phyloP scores from a whole-genome alignment of 37 sponge, comb jelly and placozoan species.

The Corticium candelabrum region DNA sequence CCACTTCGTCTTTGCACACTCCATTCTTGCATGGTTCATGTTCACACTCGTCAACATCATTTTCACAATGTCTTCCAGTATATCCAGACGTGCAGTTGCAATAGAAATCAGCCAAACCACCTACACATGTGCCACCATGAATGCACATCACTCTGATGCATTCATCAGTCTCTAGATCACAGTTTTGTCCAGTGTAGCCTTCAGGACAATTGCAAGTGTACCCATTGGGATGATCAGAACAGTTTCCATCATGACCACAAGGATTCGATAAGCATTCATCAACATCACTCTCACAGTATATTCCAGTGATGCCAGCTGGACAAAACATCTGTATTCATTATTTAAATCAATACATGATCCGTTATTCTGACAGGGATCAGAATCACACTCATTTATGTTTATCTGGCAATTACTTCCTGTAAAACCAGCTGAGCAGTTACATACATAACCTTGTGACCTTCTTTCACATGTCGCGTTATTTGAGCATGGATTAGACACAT shows the following conservation, averaged over 20 bases:
- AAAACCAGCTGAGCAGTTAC: not conserved
- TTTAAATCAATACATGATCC: not conserved
- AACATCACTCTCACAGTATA: not conserved
- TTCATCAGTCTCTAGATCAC: not conserved
- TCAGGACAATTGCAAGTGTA: not conserved
- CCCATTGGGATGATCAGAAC: not conserved
- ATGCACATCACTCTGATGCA: not conserved
- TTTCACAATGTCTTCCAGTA: not conserved
- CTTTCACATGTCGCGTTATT: not conserved
- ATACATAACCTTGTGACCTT: not conserved
- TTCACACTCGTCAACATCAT: not conserved
- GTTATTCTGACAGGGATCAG: not conserved
- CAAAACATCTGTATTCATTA: not conserved
- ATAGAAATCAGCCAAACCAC: not conserved
- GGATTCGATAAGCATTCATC: not conserved
- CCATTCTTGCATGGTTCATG: not conserved
- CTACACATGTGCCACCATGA: not conserved
- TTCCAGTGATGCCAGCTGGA: not conserved
- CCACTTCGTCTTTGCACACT: not conserved
- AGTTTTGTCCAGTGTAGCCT: not conserved
- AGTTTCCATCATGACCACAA: not conserved
- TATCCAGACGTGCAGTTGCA: not conserved
- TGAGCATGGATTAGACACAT: no score
- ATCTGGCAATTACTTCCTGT: not conserved
- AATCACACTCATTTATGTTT: not conserved